phyloP scores from a whole-genome alignment of 2,113 vertebrate genomes.

The Aix galericulata region DNA sequence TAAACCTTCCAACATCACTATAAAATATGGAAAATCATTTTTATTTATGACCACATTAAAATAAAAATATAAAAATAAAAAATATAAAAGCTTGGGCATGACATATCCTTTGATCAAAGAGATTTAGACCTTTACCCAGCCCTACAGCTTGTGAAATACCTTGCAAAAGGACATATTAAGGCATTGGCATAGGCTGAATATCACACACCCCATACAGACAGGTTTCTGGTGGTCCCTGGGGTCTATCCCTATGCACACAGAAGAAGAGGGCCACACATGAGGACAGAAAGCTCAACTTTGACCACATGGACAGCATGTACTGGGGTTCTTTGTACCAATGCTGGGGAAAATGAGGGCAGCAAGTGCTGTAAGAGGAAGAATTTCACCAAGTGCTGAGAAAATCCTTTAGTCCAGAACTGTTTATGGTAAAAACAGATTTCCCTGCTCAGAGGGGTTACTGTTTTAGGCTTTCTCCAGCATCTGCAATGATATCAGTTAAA shows the following conservation, averaged over 20 bases:
- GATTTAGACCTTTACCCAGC: neutral
- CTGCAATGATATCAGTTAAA: neutral
- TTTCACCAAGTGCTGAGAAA: neutral
- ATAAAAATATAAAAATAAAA: neutral
- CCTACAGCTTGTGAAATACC: neutral
- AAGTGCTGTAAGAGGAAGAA: neutral
- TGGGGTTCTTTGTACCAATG: neutral
- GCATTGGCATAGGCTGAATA: neutral
- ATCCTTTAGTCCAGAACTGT: neutral
- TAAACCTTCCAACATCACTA: neutral
- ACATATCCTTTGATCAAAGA: neutral
- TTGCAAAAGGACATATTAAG: neutral
- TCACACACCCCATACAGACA: neutral
- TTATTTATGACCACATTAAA: neutral
- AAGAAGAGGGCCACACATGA: neutral
- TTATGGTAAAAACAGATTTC: neutral
- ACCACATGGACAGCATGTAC: neutral
- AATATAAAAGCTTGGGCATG: neutral
- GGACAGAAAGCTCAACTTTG: neutral
- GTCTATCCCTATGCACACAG: neutral
- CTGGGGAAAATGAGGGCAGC: neutral
- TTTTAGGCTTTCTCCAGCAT: neutral
- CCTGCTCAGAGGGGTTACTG: neutral
- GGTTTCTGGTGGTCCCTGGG: neutral
- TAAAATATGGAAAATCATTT: neutral